Base-by-base conservation (phyloP, 2,888 invertebrate genomes). In the Scelioninae gen. 2 region DNA sequence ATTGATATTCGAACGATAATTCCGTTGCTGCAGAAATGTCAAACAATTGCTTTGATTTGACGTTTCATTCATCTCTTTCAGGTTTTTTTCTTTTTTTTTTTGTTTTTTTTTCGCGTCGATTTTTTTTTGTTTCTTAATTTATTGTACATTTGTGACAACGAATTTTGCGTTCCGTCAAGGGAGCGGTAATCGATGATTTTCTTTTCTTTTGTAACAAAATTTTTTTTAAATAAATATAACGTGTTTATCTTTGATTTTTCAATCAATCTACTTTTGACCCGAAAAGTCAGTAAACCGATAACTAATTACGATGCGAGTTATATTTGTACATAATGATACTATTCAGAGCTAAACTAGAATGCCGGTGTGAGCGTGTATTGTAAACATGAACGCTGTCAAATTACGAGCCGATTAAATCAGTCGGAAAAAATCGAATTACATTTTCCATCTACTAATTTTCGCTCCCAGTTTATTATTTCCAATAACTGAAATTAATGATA, bases 201-300 rank as follows among this genome's bases (percentile, higher is more conserved):
- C n/a, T n/a, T n/a, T n/a, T n/a, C n/a, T n/a, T n/a, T n/a, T n/a
- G n/a, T n/a, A n/a, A n/a, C n/a, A n/a, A n/a, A n/a, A n/a, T n/a
- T n/a, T n/a, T 52, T 58, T 68, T 18, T 7, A 6, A 13, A 19
- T 15, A 5, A 33, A 52, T 11, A 45, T 25, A 67, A 52, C 43
- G 55, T 45, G 4, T 22, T 48, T 58, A 65, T 72, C 65, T 52
- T 4, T 22, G 18, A 61, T 67, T 73, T 67, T 73, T 67, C 61
- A 67, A 67, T 73, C 41, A 67, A 61, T 48, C 53, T 22, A 73
- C 67, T 61, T 67, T 73, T 61, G 73, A 73, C 67, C 73, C 73
- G 9, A 50, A 73, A 73, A 73, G 67, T 61, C 61, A 67, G 67
- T 46, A 73, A 73, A 68, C 73, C 73, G 73, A 73, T 73, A 73